A percentile compares a stretch with the other conserved stretches of the same genome.
phyloP scores from a whole-genome alignment of 2,888 invertebrate genomes.

The Cephus pygmeus region DNA sequence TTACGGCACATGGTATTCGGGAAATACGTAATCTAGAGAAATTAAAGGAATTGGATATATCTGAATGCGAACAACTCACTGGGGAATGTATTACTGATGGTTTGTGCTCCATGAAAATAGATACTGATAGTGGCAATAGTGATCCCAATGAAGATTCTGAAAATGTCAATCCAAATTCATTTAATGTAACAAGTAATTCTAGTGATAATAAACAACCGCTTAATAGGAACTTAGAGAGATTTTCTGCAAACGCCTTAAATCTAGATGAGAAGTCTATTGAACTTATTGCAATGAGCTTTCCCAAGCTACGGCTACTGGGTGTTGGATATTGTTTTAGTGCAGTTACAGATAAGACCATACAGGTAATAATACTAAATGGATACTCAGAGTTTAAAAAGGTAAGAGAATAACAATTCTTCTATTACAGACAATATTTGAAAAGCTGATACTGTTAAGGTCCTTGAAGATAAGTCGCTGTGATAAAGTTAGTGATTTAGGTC shows the following conservation, averaged over 20 bases:
- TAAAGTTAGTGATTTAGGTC: constrained; percentile 76
- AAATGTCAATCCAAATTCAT: constrained; percentile 25
- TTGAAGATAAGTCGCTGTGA: constrained; percentile 77
- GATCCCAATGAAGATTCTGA: constrained; percentile 19
- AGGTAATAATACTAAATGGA: constrained; percentile 28
- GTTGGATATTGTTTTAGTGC: constrained; percentile 77
- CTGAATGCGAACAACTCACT: constrained; percentile 75
- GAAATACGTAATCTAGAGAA: constrained; percentile 70
- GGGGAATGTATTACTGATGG: constrained; percentile 73
- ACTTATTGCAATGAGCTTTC: constrained; percentile 71
- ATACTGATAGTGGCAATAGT: neutral
- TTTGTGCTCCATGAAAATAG: constrained; percentile 62
- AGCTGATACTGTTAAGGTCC: constrained; percentile 71
- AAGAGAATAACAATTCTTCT: constrained; percentile 17
- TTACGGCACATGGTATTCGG: constrained; percentile 73
- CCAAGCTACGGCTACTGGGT: constrained; percentile 72
- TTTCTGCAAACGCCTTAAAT: constrained; percentile 72
- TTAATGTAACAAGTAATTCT: constrained; percentile 2
- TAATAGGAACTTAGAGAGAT: constrained; percentile 68
- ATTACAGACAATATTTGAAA: constrained; percentile 73
- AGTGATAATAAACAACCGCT: constrained; percentile 31
- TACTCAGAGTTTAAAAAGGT: neutral
- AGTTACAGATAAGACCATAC: constrained; percentile 76
- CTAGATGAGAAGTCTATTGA: constrained; percentile 74
- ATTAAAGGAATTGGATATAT: constrained; percentile 73